These are phyloP conservation scores for Tillus elongatus DNA, from an alignment of 2,888 invertebrate species.

Conservation along the genomic window DNA sequence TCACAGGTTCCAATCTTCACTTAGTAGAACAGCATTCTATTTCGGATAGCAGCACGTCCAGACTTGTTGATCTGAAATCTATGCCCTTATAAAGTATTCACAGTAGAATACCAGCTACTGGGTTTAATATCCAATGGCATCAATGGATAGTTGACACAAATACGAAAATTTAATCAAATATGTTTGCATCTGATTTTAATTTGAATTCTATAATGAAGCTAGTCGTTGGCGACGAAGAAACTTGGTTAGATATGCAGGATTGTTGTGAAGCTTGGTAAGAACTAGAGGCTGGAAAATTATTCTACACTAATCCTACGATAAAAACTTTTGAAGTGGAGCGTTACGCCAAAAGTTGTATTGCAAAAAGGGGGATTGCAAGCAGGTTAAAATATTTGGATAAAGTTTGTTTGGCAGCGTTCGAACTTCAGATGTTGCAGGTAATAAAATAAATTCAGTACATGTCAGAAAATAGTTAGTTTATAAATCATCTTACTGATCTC, in stretches of 20 bases:
- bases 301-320: constrained; percentile 73
- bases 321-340: constrained; percentile 63
- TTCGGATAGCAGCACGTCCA: no score
- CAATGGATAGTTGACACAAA: constrained; percentile 82
- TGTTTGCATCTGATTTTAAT: constrained; percentile 49
- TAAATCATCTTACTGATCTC: constrained; percentile 82
- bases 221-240: constrained; percentile 65
- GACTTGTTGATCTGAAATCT: no score
- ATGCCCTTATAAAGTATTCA: no score
- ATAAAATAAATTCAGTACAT: constrained; percentile 71
- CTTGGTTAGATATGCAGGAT: constrained; percentile 59
- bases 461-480: constrained; percentile 86
- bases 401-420: constrained; percentile 71
- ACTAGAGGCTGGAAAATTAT: constrained; percentile 71
- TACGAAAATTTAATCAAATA: constrained; percentile 61
- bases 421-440: constrained; percentile 72
- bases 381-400: constrained; percentile 57
- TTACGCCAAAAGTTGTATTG: constrained; percentile 58
- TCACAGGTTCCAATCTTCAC: no score
- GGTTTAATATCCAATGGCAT: constrained; percentile 79
- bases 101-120: constrained; percentile 69
- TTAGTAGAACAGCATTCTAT: no score
- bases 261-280: constrained; percentile 83
- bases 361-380: constrained; percentile 39
- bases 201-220: constrained; percentile 44